Evolutionary conservation across 2,113 vertebrate species (phyloP).

Genomic region (Notarius lentiginosus): DNA sequence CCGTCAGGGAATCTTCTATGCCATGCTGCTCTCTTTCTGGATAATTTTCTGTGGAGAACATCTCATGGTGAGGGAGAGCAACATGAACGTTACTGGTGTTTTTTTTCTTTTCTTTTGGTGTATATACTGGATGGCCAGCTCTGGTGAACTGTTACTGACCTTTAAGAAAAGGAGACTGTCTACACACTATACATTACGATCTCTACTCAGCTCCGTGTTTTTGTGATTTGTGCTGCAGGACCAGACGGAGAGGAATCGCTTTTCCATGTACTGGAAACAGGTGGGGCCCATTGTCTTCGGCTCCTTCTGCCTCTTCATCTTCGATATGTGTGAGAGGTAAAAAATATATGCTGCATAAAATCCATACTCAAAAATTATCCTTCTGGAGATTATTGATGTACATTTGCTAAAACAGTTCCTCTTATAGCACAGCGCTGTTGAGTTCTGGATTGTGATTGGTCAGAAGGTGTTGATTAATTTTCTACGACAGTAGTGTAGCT

Average conservation of each 20-base stretch:
- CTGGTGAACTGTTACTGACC: background rate
- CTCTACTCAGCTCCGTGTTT: background rate
- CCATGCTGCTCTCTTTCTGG: slow-evolving; percentile 98
- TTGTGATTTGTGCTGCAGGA: slow-evolving; percentile 72
- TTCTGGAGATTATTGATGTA: background rate
- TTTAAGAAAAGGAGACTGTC: background rate
- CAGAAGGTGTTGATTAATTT: background rate
- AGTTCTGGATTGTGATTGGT: background rate
- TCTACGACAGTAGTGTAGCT: background rate
- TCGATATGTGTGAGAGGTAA: slow-evolving; percentile 99
- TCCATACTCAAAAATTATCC: background rate
- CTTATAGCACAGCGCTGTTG: background rate
- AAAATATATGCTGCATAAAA: background rate
- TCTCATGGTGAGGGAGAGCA: slow-evolving; percentile 83
- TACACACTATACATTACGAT: fast-evolving
- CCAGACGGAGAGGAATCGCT: slow-evolving; percentile 89
- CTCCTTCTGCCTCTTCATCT: slow-evolving; percentile 96
- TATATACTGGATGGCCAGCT: background rate
- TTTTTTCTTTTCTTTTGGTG: background rate
- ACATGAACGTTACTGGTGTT: background rate
- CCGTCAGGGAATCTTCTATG: slow-evolving; percentile 96
- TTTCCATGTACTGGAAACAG: slow-evolving; percentile 96
- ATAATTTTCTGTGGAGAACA: slow-evolving; percentile 99
- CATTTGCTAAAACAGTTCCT: background rate
- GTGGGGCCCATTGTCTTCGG: slow-evolving; percentile 94